Percentiles rank a stretch among this genome's conserved stretches.
phyloP scores from a whole-genome alignment of 1,140 invertebrate genomes.

The Paraescarpia echinospica region DNA sequence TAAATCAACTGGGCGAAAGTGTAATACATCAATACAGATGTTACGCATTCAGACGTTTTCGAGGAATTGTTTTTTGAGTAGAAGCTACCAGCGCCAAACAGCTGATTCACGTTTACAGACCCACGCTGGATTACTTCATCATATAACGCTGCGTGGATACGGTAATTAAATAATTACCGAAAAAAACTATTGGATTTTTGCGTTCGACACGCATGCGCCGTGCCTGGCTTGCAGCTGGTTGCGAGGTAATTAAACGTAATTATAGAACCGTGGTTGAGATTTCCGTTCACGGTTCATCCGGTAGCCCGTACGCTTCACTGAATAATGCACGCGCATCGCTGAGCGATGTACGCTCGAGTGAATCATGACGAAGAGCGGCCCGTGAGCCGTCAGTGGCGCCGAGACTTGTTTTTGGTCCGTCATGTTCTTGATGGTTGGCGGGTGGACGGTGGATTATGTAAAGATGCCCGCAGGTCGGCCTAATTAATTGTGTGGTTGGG shows the following conservation, averaged over 20 bases:
- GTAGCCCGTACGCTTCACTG: not conserved
- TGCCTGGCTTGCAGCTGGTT: not conserved
- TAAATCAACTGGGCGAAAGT: not conserved
- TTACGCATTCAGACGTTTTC: not conserved
- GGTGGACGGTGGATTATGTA: not conserved
- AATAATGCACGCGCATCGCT: not conserved
- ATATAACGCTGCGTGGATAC: not conserved
- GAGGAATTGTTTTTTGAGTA: not conserved
- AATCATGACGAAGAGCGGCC: not conserved
- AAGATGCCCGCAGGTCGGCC: not conserved
- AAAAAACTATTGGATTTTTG: not conserved
- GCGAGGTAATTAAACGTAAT: not conserved
- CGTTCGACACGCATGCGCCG: not conserved
- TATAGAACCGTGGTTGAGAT: not conserved
- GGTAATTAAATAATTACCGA: not conserved
- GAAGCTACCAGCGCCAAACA: not conserved
- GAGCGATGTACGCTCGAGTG: not conserved
- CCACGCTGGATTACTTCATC: not conserved
- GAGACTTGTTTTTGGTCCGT: not conserved
- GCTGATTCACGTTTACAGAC: not conserved
- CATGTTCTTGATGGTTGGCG: not conserved
- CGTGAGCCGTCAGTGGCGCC: not conserved
- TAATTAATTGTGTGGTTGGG: slow-evolving; percentile 9
- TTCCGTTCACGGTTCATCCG: not conserved
- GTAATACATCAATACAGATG: not conserved